Base-by-base conservation (phyloP, 2,113 vertebrate species). In the Echinops telfairi region DNA sequence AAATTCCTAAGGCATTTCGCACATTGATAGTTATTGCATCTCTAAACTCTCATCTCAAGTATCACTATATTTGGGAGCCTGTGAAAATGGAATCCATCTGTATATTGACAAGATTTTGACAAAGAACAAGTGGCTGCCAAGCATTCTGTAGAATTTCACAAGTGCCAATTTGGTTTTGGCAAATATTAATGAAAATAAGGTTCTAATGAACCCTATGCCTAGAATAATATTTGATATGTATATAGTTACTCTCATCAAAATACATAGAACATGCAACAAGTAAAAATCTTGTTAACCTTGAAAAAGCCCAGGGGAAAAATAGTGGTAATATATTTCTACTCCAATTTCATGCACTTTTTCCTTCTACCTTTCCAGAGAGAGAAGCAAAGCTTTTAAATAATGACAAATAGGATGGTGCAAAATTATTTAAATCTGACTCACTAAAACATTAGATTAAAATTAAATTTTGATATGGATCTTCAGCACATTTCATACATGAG, bases 221-320 rank as follows among this genome's bases (percentile, higher is more conserved):
- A 93, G 64, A 95, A 86, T 94, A 96, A 93, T 95, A 93, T 90
- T 95, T 91, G 58, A 94, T 94, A 19, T 90, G 95, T 95, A 81
- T 86, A 83, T 73, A 83, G 57, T 75, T 91, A 91, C 70, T 86
- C 29, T 94, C 88, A 94, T 92, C 79, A 96, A 95, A 92, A 91
- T 47, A 90, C 19, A 88, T 94, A 73, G 92, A 90, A 93, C 23
- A 79, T 79, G 29, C 23, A 91, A 91, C 47, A 95, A 95, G 85
- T 86, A 88, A 93, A 95, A 96, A 96, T 88, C 62, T 88, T 3
- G 4, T 94, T 95, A 94, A 93, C 16, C 25, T 92, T 83, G 47
- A 76, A 91, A 89, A 57, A 86, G n/a, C 23, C 23, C 7, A 2
- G 38, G 64, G 92, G 71, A 78, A 88, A 91, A 53, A 29, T 43